Evolutionary conservation across 2,113 vertebrate species (phyloP), one percentile per base, ranked within the genome.

Genomic region (Elachura formosa): DNA sequence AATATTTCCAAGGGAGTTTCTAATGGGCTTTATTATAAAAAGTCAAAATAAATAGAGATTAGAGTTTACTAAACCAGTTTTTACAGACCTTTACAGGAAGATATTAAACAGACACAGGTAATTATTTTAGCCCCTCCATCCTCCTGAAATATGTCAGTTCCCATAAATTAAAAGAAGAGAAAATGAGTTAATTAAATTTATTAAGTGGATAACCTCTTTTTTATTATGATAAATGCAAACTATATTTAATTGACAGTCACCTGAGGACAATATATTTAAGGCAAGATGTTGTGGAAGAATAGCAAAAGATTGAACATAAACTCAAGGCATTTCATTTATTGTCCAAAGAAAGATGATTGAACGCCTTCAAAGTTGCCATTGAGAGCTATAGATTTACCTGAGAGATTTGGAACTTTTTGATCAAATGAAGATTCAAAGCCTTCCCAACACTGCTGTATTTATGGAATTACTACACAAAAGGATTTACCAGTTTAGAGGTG

Each of bases 341-440:
- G 59, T 88, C 66, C 40, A 69, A 87, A 45, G 41, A 87, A 91
- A 94, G 77, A 87, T 91, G 87, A 95, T 71, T 95, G 84, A 96
- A 81, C 63, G 77, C 24, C 33, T 89, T 87, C 51, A 83, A 76
- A 81, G 12, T 36, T 94, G 90, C 95, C 84, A 85, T 43, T 36
- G 77, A 90, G 49, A 51, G 54, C n/a, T 62, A 84, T 75, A 73
- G 87, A 95, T 94, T 91, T 86, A 90, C 93, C 41, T 79, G 80
- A 94, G 84, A 67, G n/a, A 94, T 95, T 93, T 94, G 82, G 90
- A 97, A 96, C 68, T 94, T 95, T 94, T 78, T 93, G 95, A 94
- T 96, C 85, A 93, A 95, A 97, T 88, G 92, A 97, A 96, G 93
- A 97, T 96, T 97, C 93, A 96, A 79, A 92, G 88, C 18, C 38